Evolutionary conservation across 2,113 vertebrate species (phyloP).

Genomic region (Eubucco bourcierii): DNA sequence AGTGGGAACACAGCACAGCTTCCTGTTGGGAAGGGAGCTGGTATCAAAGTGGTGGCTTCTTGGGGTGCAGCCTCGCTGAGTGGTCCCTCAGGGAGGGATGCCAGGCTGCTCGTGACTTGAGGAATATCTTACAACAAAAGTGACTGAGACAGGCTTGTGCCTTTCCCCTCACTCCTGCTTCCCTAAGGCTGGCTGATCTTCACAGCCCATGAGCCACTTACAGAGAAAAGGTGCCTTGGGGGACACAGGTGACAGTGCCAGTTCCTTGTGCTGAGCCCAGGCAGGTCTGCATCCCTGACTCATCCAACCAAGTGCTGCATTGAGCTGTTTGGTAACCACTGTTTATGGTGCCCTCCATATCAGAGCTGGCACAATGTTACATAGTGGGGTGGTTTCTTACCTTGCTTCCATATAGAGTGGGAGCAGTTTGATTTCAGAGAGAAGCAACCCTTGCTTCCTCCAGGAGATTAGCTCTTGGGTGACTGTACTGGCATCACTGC

Average conservation of each 20-base stretch:
- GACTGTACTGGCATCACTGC: neutral
- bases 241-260: rapidly evolving
- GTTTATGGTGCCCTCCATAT: neutral
- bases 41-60: neutral
- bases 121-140: neutral
- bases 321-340: neutral
- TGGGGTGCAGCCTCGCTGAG: neutral
- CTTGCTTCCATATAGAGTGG: neutral
- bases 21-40: neutral
- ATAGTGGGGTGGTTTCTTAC: neutral
- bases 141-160: neutral
- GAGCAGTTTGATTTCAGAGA: neutral
- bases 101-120: neutral
- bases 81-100: neutral
- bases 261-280: neutral
- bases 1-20: rapidly evolving
- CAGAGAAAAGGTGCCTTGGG: neutral
- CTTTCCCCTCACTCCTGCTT: neutral
- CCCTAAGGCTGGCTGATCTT: neutral
- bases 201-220: neutral
- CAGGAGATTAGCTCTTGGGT: slow-evolving; percentile 6
- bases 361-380: neutral
- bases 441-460: neutral
- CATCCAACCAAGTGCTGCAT: neutral
- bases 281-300: neutral